Percentiles rank a stretch among this genome's conserved stretches.
phyloP scores from a whole-genome alignment of 2,113 vertebrate genomes.

The Corynorhinus townsendii region DNA sequence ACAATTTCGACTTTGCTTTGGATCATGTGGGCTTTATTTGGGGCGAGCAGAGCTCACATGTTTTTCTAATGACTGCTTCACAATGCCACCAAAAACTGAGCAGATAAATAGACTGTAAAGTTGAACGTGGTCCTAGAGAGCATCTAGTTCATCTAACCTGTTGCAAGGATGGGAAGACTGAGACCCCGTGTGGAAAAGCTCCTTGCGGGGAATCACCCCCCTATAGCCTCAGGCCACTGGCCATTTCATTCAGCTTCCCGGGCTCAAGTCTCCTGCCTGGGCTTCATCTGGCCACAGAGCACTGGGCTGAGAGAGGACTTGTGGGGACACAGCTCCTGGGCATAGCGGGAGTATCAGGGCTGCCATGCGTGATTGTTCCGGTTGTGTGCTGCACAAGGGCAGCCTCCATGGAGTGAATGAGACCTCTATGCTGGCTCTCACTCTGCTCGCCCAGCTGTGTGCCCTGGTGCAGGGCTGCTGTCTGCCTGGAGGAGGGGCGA shows the following conservation, averaged over 20 bases:
- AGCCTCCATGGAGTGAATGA: accelerated
- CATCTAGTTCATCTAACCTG: not conserved
- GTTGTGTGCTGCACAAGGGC: not conserved
- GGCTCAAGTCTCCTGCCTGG: not conserved
- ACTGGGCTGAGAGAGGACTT: not conserved
- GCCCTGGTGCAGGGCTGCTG: not conserved
- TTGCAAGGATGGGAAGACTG: not conserved
- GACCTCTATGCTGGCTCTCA: not conserved
- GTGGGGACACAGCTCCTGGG: accelerated
- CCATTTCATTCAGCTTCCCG: not conserved
- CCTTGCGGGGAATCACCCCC: not conserved
- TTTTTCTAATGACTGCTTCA: conserved; percentile 8
- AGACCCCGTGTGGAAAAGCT: not conserved
- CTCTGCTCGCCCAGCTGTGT: not conserved
- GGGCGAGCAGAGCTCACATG: not conserved
- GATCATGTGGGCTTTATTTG: not conserved
- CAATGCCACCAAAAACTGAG: not conserved
- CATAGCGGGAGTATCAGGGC: not conserved
- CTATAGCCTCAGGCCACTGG: not conserved
- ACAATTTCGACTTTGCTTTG: not conserved
- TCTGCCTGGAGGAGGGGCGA: not conserved
- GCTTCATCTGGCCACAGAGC: not conserved
- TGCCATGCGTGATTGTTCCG: not conserved
- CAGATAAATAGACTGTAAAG: not conserved
- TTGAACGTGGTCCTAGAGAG: not conserved